phyloP scores from a whole-genome alignment of 2,113 vertebrate genomes.

The Clarias magur region DNA sequence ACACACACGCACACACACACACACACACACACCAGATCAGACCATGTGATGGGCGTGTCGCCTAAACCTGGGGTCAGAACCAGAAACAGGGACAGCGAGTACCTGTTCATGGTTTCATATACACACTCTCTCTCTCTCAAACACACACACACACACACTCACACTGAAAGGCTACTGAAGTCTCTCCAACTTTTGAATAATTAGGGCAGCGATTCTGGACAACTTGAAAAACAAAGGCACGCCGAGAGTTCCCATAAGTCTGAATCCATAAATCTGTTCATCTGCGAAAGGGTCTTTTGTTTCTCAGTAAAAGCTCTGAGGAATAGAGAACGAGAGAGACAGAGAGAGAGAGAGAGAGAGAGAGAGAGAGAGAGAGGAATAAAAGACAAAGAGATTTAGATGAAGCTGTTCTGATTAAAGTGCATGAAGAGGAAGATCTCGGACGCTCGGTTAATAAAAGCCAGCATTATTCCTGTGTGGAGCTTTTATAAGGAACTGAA shows the following conservation, averaged over 20 bases:
- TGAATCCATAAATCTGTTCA: constrained; percentile 42
- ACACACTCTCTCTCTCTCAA: background rate
- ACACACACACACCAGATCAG: constrained; percentile 60
- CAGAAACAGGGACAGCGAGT: constrained; percentile 4
- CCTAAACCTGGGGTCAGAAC: constrained; percentile 67
- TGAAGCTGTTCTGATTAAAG: constrained; percentile 48
- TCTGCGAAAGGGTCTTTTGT: constrained; percentile 43
- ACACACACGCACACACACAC: constrained; percentile 14
- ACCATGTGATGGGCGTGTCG: constrained; percentile 62
- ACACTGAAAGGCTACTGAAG: background rate
- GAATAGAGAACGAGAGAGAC: background rate
- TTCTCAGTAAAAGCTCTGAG: constrained; percentile 8
- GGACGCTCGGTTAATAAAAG: constrained; percentile 32
- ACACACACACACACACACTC: background rate
- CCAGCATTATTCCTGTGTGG: constrained; percentile 41
- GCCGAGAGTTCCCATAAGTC: constrained; percentile 20
- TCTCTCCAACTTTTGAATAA: constrained; percentile 13
- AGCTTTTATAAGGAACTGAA: constrained; percentile 34
- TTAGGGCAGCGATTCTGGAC: constrained; percentile 8
- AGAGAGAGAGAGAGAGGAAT: background rate
- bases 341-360: background rate
- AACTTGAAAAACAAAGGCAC: background rate
- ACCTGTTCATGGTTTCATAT: background rate
- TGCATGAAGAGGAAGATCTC: constrained; percentile 35
- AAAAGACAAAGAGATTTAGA: background rate